phyloP scores from a whole-genome alignment of 2,888 invertebrate species.

The Xestia ashworthii region DNA sequence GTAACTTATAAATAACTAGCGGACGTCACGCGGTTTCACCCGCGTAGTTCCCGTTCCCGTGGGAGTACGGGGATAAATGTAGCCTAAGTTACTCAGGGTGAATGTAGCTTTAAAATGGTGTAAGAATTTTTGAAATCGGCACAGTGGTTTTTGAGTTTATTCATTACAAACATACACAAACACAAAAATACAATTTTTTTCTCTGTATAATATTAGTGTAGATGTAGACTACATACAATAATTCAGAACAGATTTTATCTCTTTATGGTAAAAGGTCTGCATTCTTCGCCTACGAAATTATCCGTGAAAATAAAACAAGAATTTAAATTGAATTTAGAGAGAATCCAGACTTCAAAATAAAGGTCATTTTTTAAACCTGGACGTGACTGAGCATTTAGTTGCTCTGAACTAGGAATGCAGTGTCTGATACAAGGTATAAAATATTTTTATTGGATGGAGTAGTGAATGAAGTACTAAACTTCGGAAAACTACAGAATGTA shows the following conservation, averaged over 20 bases:
- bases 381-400: slow-evolving; percentile 36
- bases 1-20: too few species aligned
- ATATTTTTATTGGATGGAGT: background rate
- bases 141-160: too few species aligned
- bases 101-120: too few species aligned
- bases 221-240: too few species aligned
- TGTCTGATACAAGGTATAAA: background rate
- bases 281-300: background rate
- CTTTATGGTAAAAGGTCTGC: background rate
- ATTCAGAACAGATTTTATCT: background rate
- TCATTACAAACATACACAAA: too few species aligned
- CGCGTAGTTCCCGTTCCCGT: too few species aligned
- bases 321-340: slow-evolving; percentile 37
- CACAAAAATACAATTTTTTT: too few species aligned
- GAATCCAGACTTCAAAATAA: slow-evolving; percentile 13
- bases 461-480: background rate
- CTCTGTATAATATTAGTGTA: too few species aligned
- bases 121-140: too few species aligned
- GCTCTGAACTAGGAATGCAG: background rate
- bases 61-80: too few species aligned
- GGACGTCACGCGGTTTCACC: too few species aligned
- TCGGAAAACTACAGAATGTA: background rate
- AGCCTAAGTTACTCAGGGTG: too few species aligned
- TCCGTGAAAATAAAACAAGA: slow-evolving; percentile 13
- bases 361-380: slow-evolving; percentile 14